Conservation (phyloP, 2,888 invertebrate species). For the Plemyria rubiginata region DNA sequence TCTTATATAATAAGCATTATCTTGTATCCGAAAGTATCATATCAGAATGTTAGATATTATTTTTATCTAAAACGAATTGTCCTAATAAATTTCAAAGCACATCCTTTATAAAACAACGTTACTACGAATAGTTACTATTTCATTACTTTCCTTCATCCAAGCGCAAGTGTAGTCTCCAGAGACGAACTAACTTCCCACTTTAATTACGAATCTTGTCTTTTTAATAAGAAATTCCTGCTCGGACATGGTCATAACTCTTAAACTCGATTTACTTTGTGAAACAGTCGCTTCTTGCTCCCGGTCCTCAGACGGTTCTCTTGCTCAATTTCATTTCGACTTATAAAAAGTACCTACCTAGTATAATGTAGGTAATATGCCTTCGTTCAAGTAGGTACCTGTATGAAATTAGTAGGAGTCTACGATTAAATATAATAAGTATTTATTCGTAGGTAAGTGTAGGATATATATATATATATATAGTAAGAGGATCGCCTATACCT, state of each 20-base stretch:
- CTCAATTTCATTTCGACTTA: slow-evolving; percentile 31
- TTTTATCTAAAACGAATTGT: not conserved
- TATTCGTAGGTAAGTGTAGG: too few species aligned
- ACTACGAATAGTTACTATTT: slow-evolving; percentile 32
- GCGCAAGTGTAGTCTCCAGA: slow-evolving; percentile 35
- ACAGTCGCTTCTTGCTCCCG: slow-evolving; percentile 35
- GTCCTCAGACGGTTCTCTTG: slow-evolving; percentile 24
- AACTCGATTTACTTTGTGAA: slow-evolving; percentile 44
- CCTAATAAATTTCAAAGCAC: slow-evolving; percentile 4
- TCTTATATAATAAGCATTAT: too few species aligned
- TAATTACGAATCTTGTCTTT: slow-evolving; percentile 46
- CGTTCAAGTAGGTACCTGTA: too few species aligned
- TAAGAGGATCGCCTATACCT: too few species aligned
- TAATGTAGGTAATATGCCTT: too few species aligned
- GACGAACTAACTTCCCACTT: slow-evolving; percentile 42
- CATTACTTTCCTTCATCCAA: slow-evolving; percentile 33
- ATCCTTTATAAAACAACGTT: slow-evolving; percentile 19
- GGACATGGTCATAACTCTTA: slow-evolving; percentile 45
- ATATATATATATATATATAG: too few species aligned
- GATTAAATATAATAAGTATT: too few species aligned
- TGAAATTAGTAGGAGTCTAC: too few species aligned
- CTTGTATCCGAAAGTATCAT: too few species aligned
- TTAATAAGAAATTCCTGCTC: slow-evolving; percentile 42
- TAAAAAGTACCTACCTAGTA: slow-evolving; percentile 17
- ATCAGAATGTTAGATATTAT: not conserved